Conservation (phyloP, 2,113 vertebrate genomes). For the Mobula birostris region DNA sequence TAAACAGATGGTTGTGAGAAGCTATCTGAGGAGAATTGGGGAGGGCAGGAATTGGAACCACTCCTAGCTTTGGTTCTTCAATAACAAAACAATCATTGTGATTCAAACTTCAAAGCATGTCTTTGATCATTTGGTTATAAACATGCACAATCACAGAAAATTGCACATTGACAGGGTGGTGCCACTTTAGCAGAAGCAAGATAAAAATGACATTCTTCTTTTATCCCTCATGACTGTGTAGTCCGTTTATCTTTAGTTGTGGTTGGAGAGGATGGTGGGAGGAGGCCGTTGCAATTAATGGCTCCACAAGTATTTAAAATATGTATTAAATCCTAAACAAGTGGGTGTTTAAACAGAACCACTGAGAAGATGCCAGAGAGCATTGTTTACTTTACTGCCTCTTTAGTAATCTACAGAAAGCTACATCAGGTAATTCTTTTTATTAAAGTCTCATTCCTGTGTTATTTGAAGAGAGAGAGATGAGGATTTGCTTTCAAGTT, state of each 20-base stretch:
- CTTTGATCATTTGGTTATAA: conserved; percentile 44
- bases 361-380: background rate
- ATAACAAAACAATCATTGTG: conserved; percentile 39
- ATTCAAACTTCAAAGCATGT: conserved; percentile 48
- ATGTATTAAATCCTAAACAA: conserved; percentile 29
- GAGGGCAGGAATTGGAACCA: background rate
- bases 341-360: background rate
- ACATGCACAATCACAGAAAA: conserved; percentile 51
- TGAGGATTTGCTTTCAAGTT: conserved; percentile 4
- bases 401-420: background rate
- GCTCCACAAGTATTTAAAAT: conserved; percentile 20
- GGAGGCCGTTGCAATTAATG: conserved; percentile 46
- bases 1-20: background rate
- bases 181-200: conserved; percentile 49
- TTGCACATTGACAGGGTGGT: conserved; percentile 41
- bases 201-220: conserved; percentile 50
- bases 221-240: conserved; percentile 42
- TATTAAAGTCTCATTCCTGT: background rate
- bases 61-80: background rate
- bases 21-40: background rate
- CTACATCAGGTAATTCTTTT: conserved; percentile 17
- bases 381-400: conserved; percentile 21
- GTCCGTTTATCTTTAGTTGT: conserved; percentile 48
- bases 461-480: background rate
- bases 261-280: conserved; percentile 44